phyloP scores from a whole-genome alignment of 2,888 invertebrate genomes.

The Spilosoma lubricipeda region DNA sequence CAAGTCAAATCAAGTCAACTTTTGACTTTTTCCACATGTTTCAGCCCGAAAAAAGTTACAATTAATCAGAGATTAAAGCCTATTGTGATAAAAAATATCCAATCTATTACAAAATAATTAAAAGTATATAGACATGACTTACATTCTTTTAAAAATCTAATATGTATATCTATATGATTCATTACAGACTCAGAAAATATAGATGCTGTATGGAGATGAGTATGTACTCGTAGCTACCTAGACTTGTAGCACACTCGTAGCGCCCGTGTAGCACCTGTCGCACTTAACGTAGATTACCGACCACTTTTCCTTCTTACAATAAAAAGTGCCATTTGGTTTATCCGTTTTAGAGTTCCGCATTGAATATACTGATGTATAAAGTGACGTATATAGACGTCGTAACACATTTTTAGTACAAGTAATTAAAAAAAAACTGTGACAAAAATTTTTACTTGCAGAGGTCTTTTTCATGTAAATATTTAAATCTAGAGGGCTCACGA shows the following conservation, averaged over 20 bases:
- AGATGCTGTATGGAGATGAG: slow-evolving; percentile 20
- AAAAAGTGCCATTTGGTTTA: slow-evolving; percentile 59
- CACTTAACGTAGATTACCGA: slow-evolving; percentile 70
- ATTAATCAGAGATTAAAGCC: neutral
- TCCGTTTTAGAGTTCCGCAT: slow-evolving; percentile 38
- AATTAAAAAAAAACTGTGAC: neutral
- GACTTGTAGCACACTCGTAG: slow-evolving; percentile 62
- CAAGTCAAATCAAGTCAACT: too few relatives aligned
- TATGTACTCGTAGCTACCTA: slow-evolving; percentile 53
- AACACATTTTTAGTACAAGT: neutral
- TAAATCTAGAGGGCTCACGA: slow-evolving; percentile 9
- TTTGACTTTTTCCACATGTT: neutral
- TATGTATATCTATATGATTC: slow-evolving; percentile 17
- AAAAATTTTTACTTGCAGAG: neutral
- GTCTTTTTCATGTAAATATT: slow-evolving; percentile 8
- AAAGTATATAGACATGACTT: neutral
- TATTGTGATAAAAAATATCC: neutral
- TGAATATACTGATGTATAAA: slow-evolving; percentile 31
- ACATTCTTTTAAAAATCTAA: neutral
- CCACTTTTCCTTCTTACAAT: slow-evolving; percentile 63
- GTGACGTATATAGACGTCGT: neutral
- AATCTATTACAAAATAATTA: neutral
- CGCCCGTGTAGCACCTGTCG: slow-evolving; percentile 70
- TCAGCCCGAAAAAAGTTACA: neutral
- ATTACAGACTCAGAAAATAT: slow-evolving; percentile 17